Evolutionary conservation across 2,888 invertebrate species (phyloP).

Genomic region (Crocallis elinguaria): DNA sequence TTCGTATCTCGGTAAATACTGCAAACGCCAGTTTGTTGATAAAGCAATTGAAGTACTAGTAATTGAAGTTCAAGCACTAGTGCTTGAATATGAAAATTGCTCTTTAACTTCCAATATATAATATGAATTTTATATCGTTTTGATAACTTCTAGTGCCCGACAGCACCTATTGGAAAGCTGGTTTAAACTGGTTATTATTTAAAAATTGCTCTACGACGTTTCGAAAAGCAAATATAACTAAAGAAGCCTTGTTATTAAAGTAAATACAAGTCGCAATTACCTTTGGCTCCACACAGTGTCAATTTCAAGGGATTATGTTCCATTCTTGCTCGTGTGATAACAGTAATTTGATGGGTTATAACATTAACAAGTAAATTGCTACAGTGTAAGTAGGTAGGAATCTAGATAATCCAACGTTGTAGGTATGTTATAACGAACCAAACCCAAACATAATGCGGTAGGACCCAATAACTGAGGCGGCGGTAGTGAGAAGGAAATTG

Average conservation of each 20-base stretch:
- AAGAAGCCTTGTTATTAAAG: slow-evolving; percentile 36
- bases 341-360: slow-evolving; percentile 59
- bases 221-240: slow-evolving; percentile 37
- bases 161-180: slow-evolving; percentile 1
- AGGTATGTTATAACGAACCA: slow-evolving; percentile 58
- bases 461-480: slow-evolving; percentile 71
- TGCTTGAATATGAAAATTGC: not conserved
- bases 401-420: slow-evolving; percentile 50
- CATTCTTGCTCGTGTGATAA: slow-evolving; percentile 61
- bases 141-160: not conserved
- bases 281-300: slow-evolving; percentile 53
- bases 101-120: not conserved
- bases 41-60: slow-evolving; percentile 29
- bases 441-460: slow-evolving; percentile 68
- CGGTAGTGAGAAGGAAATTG: slow-evolving; percentile 76
- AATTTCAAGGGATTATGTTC: slow-evolving; percentile 56
- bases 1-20: not conserved
- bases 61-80: too few relatives aligned
- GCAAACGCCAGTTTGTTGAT: slow-evolving; percentile 30
- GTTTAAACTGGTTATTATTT: not conserved
- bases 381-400: slow-evolving; percentile 40
- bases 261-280: slow-evolving; percentile 50
- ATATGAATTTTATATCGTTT: not conserved
- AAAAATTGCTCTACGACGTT: not conserved
- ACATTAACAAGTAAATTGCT: slow-evolving; percentile 66